Evolutionary conservation across 2,888 invertebrate species (phyloP).

Genomic region (Spisula solida): DNA sequence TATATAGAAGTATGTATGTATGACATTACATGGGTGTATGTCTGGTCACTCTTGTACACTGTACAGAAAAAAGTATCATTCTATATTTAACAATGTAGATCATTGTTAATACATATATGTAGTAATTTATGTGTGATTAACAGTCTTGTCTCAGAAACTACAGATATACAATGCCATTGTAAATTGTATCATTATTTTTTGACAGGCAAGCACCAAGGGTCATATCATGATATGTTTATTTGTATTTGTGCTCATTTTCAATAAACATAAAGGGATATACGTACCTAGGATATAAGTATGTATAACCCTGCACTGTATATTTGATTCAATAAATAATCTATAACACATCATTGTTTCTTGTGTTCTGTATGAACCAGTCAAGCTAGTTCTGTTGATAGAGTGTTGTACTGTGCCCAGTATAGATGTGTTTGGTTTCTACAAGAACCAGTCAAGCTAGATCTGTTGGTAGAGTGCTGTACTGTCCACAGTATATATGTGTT

Average conservation of each 20-base stretch:
- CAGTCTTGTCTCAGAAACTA: not conserved
- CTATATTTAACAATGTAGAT: slow-evolving; percentile 41
- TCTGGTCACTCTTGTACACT: not conserved
- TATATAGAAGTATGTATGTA: slow-evolving; percentile 12
- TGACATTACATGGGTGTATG: not conserved
- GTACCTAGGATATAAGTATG: not conserved
- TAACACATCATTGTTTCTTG: slow-evolving; percentile 14
- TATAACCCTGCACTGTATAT: slow-evolving; percentile 23
- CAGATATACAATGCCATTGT: slow-evolving; percentile 19
- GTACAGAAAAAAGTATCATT: not conserved
- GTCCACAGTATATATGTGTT: too few relatives aligned
- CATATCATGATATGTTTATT: not conserved
- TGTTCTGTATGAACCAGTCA: not conserved
- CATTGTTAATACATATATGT: slow-evolving; percentile 34
- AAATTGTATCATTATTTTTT: slow-evolving; percentile 20
- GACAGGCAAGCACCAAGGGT: not conserved
- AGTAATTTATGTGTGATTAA: slow-evolving; percentile 15
- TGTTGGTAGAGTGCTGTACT: too few relatives aligned
- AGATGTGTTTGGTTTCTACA: not conserved
- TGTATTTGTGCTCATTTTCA: slow-evolving; percentile 15
- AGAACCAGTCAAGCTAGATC: too few relatives aligned
- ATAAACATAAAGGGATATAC: not conserved
- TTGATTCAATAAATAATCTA: slow-evolving; percentile 50
- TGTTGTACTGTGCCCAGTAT: too few relatives aligned
- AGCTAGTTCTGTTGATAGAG: too few relatives aligned